Evolutionary conservation across 2,113 vertebrate genomes (phyloP), one percentile per base, ranked within the genome.

Genomic region (Zingel zingel): DNA sequence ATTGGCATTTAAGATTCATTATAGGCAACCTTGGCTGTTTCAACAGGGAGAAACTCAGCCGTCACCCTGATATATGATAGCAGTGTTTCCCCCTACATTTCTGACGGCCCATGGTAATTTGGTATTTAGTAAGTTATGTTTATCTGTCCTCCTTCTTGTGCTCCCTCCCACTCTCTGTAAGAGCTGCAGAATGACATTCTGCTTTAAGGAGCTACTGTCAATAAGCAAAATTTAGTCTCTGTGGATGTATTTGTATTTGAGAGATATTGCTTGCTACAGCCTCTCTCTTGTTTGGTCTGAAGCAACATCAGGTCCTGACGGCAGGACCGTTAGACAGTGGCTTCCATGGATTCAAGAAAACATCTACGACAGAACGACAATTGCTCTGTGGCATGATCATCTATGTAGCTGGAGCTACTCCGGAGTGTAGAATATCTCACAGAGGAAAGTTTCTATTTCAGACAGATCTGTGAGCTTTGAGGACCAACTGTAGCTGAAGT

Each of bases 1-100:
- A 82, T 74, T 91, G 91, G 82, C 92, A 88, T 93, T 92, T 91
- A 84, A 89, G 83, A 93, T 91, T 90, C 82, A 93, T 91, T 90
- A 89, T 74, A 74, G 67, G 70, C 74, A 76, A 76, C 43, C 18
- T 48, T 15, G 75, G 68, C 64, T 85, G 75, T 81, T 85, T 87
- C 86, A 86, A 85, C 75, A 71, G 14, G 63, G 76, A 80, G 82
- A 85, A 77, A 80, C 83, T 79, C 79, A 66, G 86, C 88, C 76
- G 61, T 90, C 92, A 85, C 76, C 79, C 84, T 94, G 93, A 93
- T 92, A 76, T 85, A 91, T 67, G 87, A 93, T 77, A 72, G 73
- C 77, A 65, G 75, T 53, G 68, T 84, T 89, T 87, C 63, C 68
- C 56, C 67, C 77, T 87, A 72, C 87, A 89, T 79, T 43, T 83